Evolutionary conservation across 2,888 invertebrate genomes (phyloP), one percentile per base, ranked within the genome.

Genomic region (Drosophila colorata): DNA sequence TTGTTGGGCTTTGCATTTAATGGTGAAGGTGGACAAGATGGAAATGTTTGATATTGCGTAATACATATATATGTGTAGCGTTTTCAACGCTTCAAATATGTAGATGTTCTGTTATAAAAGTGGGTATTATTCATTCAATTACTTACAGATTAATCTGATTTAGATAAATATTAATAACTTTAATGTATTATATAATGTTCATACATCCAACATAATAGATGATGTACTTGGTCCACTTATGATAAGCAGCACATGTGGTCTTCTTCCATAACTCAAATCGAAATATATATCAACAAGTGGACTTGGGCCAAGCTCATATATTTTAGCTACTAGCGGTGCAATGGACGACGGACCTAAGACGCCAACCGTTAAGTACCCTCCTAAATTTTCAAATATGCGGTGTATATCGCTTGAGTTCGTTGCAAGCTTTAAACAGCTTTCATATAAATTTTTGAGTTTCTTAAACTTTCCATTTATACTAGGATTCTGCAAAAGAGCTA

Each of bases 301-400:
- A 18, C 90, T 90, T 51, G 92, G 92, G 14, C 92, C 92, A 40
- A 92, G 71, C 51, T 91, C 87, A 73, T 90, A 90, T 49, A 92
- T 90, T 74, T 91, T 92, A 14, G 91, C 89, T 64, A 92, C 87
- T 28, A 92, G 77, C 13, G 90, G 80, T 37, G 91, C 89, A 60
- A 92, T 91, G 25, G 87, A 89, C 2, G 90, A 91, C 28, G 92
- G 92, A 9, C 92, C 92, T 18, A 92, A 67, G 7, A 91, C 91
- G 46, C 92, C 92, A 40, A 93, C 93, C 3, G 94, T 93, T 73
- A 94, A 90, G 86, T 94, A 94, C 23, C 94, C 94, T 40, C 94
- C 94, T 58, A 94, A 89, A 69, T 93, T 92, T 61, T 93, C 92
- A 73, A 94, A 88, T 43, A 94, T 80, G 40, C 91, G 87, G 56